These are phyloP conservation scores for Corythaeola cristata DNA, from an alignment of 2,113 vertebrate genomes.

Conservation along the genomic window DNA sequence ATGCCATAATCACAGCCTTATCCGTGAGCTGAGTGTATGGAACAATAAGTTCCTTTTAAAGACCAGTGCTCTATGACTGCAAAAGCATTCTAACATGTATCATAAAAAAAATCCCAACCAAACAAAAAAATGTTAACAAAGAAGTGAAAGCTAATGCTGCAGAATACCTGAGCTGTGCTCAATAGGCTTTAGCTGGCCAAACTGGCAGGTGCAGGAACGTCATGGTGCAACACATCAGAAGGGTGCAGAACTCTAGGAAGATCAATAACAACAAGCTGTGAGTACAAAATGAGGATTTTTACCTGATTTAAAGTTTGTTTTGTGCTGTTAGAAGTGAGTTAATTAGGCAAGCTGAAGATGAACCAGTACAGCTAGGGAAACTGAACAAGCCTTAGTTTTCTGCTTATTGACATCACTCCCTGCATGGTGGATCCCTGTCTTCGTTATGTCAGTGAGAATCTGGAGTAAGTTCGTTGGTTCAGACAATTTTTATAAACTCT, in stretches of 20 bases:
- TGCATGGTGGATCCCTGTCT: not conserved
- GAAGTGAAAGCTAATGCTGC: not conserved
- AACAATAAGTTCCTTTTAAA: not conserved
- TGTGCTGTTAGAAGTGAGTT: not conserved
- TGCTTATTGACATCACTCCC: not conserved
- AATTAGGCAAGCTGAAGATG: not conserved
- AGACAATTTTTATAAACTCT: not conserved
- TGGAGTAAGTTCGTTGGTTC: not conserved
- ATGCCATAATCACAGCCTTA: not conserved
- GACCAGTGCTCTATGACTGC: not conserved
- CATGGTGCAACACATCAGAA: not conserved
- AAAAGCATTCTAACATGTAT: not conserved
- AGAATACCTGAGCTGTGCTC: not conserved
- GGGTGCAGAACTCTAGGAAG: not conserved
- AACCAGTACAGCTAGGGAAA: not conserved
- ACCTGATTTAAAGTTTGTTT: not conserved
- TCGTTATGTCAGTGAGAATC: not conserved
- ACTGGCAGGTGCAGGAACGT: not conserved
- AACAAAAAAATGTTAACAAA: not conserved
- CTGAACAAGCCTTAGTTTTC: not conserved
- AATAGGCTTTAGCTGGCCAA: not conserved
- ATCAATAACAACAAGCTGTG: not conserved
- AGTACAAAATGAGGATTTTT: not conserved
- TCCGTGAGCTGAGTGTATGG: not conserved
- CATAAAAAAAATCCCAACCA: not conserved